A percentile compares a stretch with the other conserved stretches of the same genome.
phyloP scores from a whole-genome alignment of 2,888 invertebrate genomes.

The Rugalucina vietnamica region DNA sequence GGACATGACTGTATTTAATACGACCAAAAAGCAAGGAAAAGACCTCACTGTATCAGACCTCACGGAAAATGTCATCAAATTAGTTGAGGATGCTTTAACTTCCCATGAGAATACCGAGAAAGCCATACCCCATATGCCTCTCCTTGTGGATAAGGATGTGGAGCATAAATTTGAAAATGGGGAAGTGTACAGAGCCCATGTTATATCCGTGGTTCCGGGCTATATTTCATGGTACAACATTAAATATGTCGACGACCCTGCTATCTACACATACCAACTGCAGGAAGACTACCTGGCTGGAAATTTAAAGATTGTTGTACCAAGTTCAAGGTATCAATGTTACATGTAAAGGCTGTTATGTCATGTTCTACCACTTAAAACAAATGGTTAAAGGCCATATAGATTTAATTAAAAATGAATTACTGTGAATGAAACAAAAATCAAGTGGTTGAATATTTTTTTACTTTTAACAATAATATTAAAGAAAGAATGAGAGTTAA shows the following conservation, averaged over 20 bases:
- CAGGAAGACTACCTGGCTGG: neutral
- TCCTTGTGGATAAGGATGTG: constrained; percentile 21
- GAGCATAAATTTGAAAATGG: constrained; percentile 21
- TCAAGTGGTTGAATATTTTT: no score
- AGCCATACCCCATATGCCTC: neutral
- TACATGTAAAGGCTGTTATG: no score
- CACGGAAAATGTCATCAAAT: neutral
- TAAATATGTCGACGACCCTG: constrained; percentile 31
- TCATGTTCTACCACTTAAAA: no score
- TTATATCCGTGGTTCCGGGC: constrained; percentile 30
- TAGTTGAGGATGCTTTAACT: neutral
- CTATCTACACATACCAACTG: constrained; percentile 25
- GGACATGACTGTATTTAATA: neutral
- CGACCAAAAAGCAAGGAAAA: neutral
- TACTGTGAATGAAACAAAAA: no score
- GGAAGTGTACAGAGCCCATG: neutral
- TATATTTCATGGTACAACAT: constrained; percentile 30
- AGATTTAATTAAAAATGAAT: no score
- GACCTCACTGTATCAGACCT: neutral
- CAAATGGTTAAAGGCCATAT: no score
- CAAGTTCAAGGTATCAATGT: neutral
- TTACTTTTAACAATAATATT: no score
- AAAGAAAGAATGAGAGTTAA: no score
- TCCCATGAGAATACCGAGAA: no score
- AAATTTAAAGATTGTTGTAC: neutral